Evolutionary conservation across 2,113 vertebrate species (phyloP), one percentile per base, ranked within the genome.

Genomic region (Potamarius usumacintae): DNA sequence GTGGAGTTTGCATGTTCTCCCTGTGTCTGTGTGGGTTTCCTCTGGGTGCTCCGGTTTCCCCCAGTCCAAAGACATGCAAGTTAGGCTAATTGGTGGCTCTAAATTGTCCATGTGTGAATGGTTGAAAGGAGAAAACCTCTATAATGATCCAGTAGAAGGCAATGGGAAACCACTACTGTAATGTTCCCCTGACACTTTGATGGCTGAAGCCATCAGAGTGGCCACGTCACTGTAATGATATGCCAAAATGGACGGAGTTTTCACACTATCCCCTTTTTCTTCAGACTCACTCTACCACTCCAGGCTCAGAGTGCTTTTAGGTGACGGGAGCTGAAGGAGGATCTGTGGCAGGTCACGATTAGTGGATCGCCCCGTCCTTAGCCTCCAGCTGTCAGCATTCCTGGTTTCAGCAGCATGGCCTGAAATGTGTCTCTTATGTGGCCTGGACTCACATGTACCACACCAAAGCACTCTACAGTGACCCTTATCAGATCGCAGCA

Each of bases 361-460:
- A 85, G 89, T 85, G 87, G 53, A 55, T 62, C 15, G 48, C 87
- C 85, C 88, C 18, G 25, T 65, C 87, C 82, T 58, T 65, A 67
- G 18, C 42, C 86, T 77, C 76, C 89, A 90, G 85, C 89, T 88
- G 85, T 88, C 88, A 71, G 77, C 88, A 91, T 92, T 92, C 80
- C 86, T 42, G 82, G 84, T 90, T 86, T 88, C 87, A 90, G 81
- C 86, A 89, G 71, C 77, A 83, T 90, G 87, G 82, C 88, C 89
- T 89, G 90, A 90, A 88, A 89, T 86, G 85, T 87, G 89, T 87
- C 58, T 90, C 78, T 62, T 78, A 48, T 80, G 81, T 30, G 27
- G 83, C 52, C 18, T 53, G 42, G 69, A 86, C 84, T 87, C 85
- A 62, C 34, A 77, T 30, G 27, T 76, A 74, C 30, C 55, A 53